Evolutionary conservation across 2,888 invertebrate species (phyloP).

Genomic region (Pterobdella sp.): DNA sequence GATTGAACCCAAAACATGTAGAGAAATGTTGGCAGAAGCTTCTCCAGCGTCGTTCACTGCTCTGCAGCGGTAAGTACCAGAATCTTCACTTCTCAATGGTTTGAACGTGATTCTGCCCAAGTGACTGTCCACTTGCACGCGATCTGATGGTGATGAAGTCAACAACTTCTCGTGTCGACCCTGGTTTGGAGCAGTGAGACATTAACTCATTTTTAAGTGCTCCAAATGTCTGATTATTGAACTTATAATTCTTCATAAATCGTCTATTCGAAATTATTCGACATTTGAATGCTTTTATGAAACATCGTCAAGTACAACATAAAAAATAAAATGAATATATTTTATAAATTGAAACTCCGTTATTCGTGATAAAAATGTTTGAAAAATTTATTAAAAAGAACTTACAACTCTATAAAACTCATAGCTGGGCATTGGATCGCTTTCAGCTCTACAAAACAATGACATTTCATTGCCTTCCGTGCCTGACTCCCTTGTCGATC

Average conservation of each 20-base stretch:
- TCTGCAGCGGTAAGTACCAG: slow-evolving; percentile 35
- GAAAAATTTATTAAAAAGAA: no score
- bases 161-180: slow-evolving; percentile 18
- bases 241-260: neutral
- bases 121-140: slow-evolving; percentile 33
- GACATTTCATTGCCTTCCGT: slow-evolving; percentile 34
- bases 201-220: neutral
- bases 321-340: no score
- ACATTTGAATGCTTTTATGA: neutral
- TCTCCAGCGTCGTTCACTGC: slow-evolving; percentile 37
- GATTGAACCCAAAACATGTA: slow-evolving; percentile 35
- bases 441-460: slow-evolving; percentile 34
- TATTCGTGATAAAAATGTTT: no score
- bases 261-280: neutral
- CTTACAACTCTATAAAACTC: slow-evolving; percentile 36
- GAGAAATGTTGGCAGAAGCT: slow-evolving; percentile 26
- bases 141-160: slow-evolving; percentile 30
- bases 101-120: slow-evolving; percentile 35
- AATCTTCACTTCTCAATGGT: slow-evolving; percentile 34
- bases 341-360: no score
- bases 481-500: slow-evolving; percentile 30
- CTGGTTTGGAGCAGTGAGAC: neutral
- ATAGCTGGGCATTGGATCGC: slow-evolving; percentile 37
- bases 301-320: neutral
- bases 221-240: neutral